Conservation (phyloP, 1,140 invertebrate genomes). For the Atta texana region DNA sequence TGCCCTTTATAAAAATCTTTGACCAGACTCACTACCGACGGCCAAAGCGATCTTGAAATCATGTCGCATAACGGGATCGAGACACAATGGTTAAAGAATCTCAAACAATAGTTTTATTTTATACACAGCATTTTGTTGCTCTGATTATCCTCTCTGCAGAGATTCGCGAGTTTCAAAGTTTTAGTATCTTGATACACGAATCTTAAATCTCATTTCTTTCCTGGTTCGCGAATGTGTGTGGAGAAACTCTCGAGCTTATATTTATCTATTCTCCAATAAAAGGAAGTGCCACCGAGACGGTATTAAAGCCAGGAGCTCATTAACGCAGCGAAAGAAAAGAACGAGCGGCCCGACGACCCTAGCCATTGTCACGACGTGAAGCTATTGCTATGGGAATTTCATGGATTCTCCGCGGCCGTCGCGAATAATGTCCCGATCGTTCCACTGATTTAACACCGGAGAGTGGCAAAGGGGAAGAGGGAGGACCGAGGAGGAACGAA, state of each 20-base stretch:
- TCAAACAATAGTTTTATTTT: neutral
- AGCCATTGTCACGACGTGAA: slow-evolving; percentile 72
- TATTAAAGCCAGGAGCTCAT: slow-evolving; percentile 69
- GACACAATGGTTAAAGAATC: neutral
- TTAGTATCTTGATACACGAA: neutral
- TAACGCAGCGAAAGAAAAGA: slow-evolving; percentile 74
- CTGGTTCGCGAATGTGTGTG: neutral
- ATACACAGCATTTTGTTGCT: neutral
- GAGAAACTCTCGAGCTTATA: slow-evolving; percentile 40
- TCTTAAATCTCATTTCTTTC: slow-evolving; percentile 17
- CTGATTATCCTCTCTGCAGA: neutral
- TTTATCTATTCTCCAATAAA: slow-evolving; percentile 64
- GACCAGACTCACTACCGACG: slow-evolving; percentile 12
- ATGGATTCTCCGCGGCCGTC: slow-evolving; percentile 74
- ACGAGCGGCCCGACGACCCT: slow-evolving; percentile 65
- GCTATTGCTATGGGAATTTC: slow-evolving; percentile 76
- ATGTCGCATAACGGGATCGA: neutral
- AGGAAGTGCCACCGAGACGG: slow-evolving; percentile 36
- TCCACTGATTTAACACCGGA: slow-evolving; percentile 72
- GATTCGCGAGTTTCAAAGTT: neutral
- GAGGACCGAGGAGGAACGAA: slow-evolving; percentile 8
- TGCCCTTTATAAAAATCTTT: neutral
- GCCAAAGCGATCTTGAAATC: slow-evolving; percentile 6
- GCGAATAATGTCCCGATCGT: slow-evolving; percentile 74
- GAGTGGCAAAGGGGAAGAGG: slow-evolving; percentile 11